Percentiles rank a stretch among this genome's conserved stretches.
Evolutionary conservation across 2,797 vertebrate genomes (phyloP).

Genomic region (Ctenopoma kingsleyae): DNA sequence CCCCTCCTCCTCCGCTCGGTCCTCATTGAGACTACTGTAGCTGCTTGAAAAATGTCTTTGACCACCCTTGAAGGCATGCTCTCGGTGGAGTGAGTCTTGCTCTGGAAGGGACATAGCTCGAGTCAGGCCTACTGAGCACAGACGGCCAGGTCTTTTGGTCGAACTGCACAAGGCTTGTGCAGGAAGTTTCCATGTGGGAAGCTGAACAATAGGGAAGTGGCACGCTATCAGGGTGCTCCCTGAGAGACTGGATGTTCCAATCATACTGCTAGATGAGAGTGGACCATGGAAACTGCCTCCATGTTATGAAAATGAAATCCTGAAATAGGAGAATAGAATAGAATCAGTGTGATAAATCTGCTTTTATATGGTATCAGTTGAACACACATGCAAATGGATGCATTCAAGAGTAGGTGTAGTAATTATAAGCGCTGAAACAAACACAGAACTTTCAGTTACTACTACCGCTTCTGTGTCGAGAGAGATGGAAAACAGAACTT

Average conservation of each 20-base stretch:
- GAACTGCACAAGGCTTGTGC: conserved; percentile 85
- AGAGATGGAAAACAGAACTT: background rate
- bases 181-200: conserved; percentile 88
- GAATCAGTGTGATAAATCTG: background rate
- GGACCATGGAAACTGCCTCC: conserved; percentile 24
- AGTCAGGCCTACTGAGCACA: conserved; percentile 85
- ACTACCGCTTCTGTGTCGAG: too few species aligned
- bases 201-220: conserved; percentile 91
- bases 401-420: background rate
- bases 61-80: conserved; percentile 81
- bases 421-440: background rate
- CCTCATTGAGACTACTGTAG: conserved; percentile 74
- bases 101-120: conserved; percentile 87
- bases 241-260: conserved; percentile 89
- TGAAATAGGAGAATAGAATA: conserved; percentile 22
- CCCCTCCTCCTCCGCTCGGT: conserved; percentile 72
- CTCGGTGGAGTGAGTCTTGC: conserved; percentile 84
- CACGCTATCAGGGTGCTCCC: conserved; percentile 93
- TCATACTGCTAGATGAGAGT: conserved; percentile 83
- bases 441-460: too few species aligned
- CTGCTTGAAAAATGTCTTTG: conserved; percentile 77
- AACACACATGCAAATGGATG: background rate
- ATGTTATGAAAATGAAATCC: conserved; percentile 42
- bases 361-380: background rate
- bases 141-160: conserved; percentile 83